Base-by-base conservation (phyloP, 2,113 vertebrate species). In the Acinonyx jubatus region DNA sequence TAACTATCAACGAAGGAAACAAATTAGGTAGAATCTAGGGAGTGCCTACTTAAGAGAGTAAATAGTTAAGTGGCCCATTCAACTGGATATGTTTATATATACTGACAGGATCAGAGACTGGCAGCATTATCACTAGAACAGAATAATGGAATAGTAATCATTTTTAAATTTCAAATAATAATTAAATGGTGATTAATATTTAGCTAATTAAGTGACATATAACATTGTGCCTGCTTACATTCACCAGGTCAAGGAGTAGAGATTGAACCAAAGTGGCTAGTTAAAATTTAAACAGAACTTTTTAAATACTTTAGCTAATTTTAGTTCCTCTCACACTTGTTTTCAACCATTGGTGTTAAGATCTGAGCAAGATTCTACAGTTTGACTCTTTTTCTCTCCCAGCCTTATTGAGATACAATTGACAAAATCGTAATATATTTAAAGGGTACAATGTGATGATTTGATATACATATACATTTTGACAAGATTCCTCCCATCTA, bases 141-240 rank as follows among this genome's bases (percentile, higher is more conserved):
- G 52, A 86, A 79, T 11, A 18, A 79, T 33, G 78, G 80, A 91
- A 84, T 63, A 52, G 0, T 19, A 7, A 76, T 76, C 91, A 66
- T 27, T 66, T 80, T 29, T 27, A 55, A 73, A 21, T 82, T 15
- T 71, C 15, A 52, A 83, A 27, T 90, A 36, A 25, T 80, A 83
- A 88, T 84, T 57, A 63, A 45, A 36, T 52, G 7, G 55, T 81
- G 13, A 45, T 68, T 90, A 31, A 27, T 25, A 31, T 48, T 94
- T 91, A 89, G 61, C 33, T 96, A 0, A 74, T 38, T 94, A 93
- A 97, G 18, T 96, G 71, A 96, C 73, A 19, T 18, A 2, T 68
- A 57, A 79, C 45, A 45, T 55, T 79, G 19, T 6, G 25, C 29
- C 50, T 41, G 61, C 14, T 89, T 93, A 36, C 8, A 45, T 89